Evolutionary conservation across 92 coral and sea anemone species (phyloP), one percentile per base, ranked within the genome.

Genomic region (Zoanthus solanderi): DNA sequence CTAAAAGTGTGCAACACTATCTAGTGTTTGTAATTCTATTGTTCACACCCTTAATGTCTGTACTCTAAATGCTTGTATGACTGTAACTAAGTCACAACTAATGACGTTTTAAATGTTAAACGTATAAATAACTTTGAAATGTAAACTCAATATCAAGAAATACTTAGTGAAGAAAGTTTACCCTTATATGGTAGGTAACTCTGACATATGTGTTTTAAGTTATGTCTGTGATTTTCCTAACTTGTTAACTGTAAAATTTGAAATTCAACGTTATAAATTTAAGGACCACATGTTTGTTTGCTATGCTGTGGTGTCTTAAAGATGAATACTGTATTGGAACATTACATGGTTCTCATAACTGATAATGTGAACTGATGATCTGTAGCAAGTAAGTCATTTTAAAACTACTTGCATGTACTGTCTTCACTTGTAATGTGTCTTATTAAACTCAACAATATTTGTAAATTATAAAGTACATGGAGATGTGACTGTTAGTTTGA

Each of bases 391-490:
- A 78, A 78, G 83, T 34, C 83, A 78, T 7, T 78, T 78, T 78
- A 78, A 78, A 78, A 78, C 83, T 78, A 78, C 83, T 52, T 47
- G 29, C 83, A 78, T 78, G 83, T n/a, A 78, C 83, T 78, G 83
- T 78, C 83, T 78, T 78, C 7, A 78, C 31, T 78, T 78, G 83
- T 78, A 78, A 15, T 78, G 68, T 78, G 83, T 78, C 67, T 78
- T 78, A 78, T 78, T 78, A 78, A 78, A 78, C 83, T 78, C 83
- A 52, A 78, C 83, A 78, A 78, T 78, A n/a, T 34, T 78, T 78
- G 46, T 12, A 78, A 78, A 65, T 78, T 66, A 66, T 66, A 66
- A 0, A 0, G 72, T 23, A 66, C 72, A 66, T 66, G 72, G 72
- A 66, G 72, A 66, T 66, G 72, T 66, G 83, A 78, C 68, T 78